Base-by-base conservation (phyloP, 2,113 vertebrate genomes). In the Mesitornis unicolor region DNA sequence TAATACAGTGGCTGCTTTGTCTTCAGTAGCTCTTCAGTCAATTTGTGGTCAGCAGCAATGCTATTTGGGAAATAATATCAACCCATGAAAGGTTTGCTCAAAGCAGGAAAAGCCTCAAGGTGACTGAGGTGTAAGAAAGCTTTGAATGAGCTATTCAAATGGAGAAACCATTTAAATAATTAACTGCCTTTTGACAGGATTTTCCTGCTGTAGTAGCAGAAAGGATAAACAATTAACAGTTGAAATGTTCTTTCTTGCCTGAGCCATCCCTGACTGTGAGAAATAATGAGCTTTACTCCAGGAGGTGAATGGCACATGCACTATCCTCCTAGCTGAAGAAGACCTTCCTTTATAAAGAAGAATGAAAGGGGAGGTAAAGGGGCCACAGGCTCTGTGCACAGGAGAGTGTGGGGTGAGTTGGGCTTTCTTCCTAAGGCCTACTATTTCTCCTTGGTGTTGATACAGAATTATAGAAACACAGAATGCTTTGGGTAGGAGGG, bases 101-200 rank as follows among this genome's bases (percentile, higher is more conserved):
- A 90, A 80, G 71, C 57, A 91, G 35, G 16, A 90, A 74, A 90
- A 93, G 45, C 79, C 36, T 93, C n/a, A 65, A 85, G 79, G 68
- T 80, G 90, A 73, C 48, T 74, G 78, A 93, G 71, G 68, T 91
- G 63, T 83, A 77, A 77, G 91, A 83, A 85, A 69, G 70, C 74
- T 91, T 78, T 80, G 89, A 89, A 89, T 50, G 63, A 93, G 54
- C 59, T 91, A 88, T 93, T 91, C 56, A 88, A 50, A 77, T 47
- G 85, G 54, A 94, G 56, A 33, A 80, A 38, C 42, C 70, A 92
- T 94, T 96, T 96, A 96, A 96, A 96, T 94, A 90, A 95, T 95
- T 87, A 91, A 86, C 71, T 74, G 77, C 21, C 35, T 86, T 95
- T 85, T 67, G 75, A 73, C 67, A 93, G 82, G 59, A 74, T 96